A percentile compares a stretch with the other conserved stretches of the same genome.
phyloP scores from a whole-genome alignment of 2,888 invertebrate genomes.

The Tachina grossa region DNA sequence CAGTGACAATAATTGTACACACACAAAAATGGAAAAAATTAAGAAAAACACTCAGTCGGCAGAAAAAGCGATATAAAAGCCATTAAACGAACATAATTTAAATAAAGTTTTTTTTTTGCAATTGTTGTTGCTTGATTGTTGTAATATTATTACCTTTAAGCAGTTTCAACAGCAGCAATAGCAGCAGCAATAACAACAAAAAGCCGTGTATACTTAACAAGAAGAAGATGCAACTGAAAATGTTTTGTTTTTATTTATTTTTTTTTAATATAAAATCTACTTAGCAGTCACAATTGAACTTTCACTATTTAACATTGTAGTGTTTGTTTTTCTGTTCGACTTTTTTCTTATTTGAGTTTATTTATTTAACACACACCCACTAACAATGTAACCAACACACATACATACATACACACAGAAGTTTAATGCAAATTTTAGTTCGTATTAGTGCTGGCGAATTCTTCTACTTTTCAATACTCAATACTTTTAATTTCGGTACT shows the following conservation, averaged over 20 bases:
- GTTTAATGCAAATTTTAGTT: slow-evolving; percentile 21
- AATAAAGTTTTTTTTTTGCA: neutral
- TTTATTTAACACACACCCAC: slow-evolving; percentile 27
- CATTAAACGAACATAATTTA: slow-evolving; percentile 36
- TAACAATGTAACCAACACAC: neutral
- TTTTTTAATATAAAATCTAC: slow-evolving; percentile 30
- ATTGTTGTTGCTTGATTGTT: slow-evolving; percentile 4
- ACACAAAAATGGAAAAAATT: neutral
- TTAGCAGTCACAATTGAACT: slow-evolving; percentile 65
- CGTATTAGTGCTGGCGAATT: too few relatives aligned
- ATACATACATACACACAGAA: neutral
- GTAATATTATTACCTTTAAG: slow-evolving; percentile 29
- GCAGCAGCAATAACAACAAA: neutral
- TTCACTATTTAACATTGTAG: slow-evolving; percentile 64
- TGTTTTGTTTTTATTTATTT: slow-evolving; percentile 16
- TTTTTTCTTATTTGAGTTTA: neutral
- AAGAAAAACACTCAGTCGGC: slow-evolving; percentile 7
- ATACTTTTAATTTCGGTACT: too few relatives aligned
- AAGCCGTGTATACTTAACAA: slow-evolving; percentile 54
- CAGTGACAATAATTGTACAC: slow-evolving; percentile 10
- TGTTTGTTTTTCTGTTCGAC: neutral
- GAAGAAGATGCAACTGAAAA: slow-evolving; percentile 63
- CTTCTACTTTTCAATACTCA: too few relatives aligned
- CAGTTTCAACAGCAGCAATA: neutral
- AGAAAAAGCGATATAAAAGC: slow-evolving; percentile 22